Evolutionary conservation across 2,888 invertebrate genomes (phyloP), one percentile per base, ranked within the genome.

Genomic region (Ypsolopha scabrella): DNA sequence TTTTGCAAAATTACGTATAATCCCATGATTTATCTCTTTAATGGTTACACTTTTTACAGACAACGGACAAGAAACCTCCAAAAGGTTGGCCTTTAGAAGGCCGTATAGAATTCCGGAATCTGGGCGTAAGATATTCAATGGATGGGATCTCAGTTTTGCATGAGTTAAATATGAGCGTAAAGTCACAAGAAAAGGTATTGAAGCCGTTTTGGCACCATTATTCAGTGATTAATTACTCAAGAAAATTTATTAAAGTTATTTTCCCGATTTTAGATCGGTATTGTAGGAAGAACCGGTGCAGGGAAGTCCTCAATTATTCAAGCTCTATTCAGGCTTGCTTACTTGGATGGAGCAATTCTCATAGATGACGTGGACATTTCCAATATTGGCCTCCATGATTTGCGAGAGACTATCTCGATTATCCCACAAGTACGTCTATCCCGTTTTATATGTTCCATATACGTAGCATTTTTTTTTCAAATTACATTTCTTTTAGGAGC

Each of bases 271-370:
- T 55, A 85, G 90, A 75, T 92, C 36, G 92, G 92, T 1, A 90
- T 92, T 39, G 91, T 92, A 3, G 91, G 91, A 0, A 74, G 90
- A 60, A 91, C 91, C 0, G 91, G 91, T 1, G 91, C 91, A 1
- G 91, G 91, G 0, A 92, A 93, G 64, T 91, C 91, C 1, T 91
- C 92, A 1, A 75, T 93, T 45, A 90, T 93, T 49, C 88, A 90
- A 54, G 90, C 92, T 6, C 67, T 94, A 52, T 94, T 93, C 57
- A 67, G 87, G 55, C 62, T 94, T 54, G 91, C 91, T 0, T 89
- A 90, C 59, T 64, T 90, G 33, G 89, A 90, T 45, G 94, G 94
- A 0, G 73, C 73, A 0, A 90, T 95, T 47, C 64, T 77, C 6
- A 92, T 95, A 48, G 95, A 95, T 65, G 90, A 85, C n/a, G 59